phyloP scores from a whole-genome alignment of 1,140 invertebrate genomes.

The Saxidomus purpurata region DNA sequence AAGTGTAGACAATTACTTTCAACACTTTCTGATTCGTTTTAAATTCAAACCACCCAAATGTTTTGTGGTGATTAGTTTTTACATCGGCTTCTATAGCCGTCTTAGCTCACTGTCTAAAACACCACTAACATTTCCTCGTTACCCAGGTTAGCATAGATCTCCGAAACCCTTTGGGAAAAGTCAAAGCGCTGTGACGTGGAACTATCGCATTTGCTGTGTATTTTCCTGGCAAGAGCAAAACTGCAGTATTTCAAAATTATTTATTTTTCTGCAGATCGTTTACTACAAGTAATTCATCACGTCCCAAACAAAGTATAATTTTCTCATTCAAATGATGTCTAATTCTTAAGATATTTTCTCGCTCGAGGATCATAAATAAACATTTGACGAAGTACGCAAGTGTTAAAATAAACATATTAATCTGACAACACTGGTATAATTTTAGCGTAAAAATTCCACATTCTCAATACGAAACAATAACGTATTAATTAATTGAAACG shows the following conservation, averaged over 20 bases:
- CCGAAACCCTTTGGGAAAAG: too few species aligned
- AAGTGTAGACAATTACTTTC: conserved; percentile 8
- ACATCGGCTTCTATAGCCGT: too few species aligned
- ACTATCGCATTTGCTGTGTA: too few species aligned
- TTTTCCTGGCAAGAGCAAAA: neutral
- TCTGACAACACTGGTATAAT: neutral
- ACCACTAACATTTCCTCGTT: too few species aligned
- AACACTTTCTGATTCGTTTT: neutral
- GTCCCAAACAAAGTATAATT: neutral
- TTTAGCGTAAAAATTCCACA: neutral
- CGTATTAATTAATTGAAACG: conserved; percentile 15
- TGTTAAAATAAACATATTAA: conserved; percentile 48
- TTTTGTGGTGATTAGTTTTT: too few species aligned
- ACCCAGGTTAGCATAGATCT: too few species aligned
- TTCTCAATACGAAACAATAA: neutral
- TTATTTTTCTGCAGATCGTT: neutral
- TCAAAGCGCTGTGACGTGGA: too few species aligned
- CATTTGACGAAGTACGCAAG: neutral
- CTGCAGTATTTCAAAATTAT: neutral
- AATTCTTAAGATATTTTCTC: conserved; percentile 39
- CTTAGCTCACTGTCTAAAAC: too few species aligned
- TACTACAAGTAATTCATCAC: conserved; percentile 5
- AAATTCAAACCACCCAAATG: too few species aligned
- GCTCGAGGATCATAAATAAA: conserved; percentile 10
- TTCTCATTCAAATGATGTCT: conserved; percentile 14